Conservation (phyloP, 2,113 vertebrate genomes). For the Baryphthengus martii region DNA sequence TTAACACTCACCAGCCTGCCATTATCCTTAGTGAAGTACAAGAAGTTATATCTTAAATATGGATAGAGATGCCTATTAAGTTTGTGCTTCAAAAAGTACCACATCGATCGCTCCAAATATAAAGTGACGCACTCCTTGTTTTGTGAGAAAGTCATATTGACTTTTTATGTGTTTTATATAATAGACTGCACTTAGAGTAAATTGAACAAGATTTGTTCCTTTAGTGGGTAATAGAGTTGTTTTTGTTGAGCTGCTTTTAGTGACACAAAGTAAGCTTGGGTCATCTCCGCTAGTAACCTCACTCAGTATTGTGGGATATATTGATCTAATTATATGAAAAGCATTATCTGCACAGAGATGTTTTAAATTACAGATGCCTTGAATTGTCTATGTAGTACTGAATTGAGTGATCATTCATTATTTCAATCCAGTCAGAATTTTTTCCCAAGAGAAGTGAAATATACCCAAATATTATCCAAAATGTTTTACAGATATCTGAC, state of each 20-base stretch:
- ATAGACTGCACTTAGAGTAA: neutral
- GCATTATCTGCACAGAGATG: neutral
- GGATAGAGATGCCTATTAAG: neutral
- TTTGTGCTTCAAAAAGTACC: neutral
- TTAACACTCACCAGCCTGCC: neutral
- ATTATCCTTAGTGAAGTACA: neutral
- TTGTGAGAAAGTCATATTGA: neutral
- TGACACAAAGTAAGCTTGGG: neutral
- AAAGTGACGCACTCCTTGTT: neutral
- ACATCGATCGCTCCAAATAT: neutral
- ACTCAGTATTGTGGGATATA: neutral
- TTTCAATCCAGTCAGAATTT: neutral
- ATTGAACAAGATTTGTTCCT: neutral
- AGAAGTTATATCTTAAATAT: neutral
- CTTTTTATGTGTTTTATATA: neutral
- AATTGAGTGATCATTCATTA: neutral
- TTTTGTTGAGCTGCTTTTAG: neutral
- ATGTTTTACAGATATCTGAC: neutral
- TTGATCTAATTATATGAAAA: neutral
- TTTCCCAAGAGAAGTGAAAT: neutral
- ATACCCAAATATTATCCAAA: neutral
- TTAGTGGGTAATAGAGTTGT: neutral
- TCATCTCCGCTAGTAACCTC: neutral
- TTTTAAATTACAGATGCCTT: neutral
- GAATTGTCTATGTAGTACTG: neutral